Evolutionary conservation across 2,113 vertebrate genomes (phyloP), one percentile per base, ranked within the genome.

Genomic region (Merops nubicus): DNA sequence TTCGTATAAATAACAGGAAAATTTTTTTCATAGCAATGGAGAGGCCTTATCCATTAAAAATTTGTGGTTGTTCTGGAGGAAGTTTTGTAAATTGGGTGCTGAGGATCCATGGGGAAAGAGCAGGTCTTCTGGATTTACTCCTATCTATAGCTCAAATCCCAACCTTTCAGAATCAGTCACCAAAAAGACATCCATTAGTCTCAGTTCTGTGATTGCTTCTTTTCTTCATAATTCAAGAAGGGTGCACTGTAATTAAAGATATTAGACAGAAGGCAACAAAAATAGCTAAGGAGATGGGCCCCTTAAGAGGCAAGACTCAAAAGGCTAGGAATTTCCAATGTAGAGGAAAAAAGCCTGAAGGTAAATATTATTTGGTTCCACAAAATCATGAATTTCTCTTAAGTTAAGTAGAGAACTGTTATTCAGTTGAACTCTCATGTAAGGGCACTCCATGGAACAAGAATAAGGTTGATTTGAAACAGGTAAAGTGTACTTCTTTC

Each of bases 121-220:
- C 21, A 77, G 13, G 8, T 59, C 34, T 70, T 69, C 64, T 57
- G 9, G 29, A 59, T 50, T 43, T 4, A 0, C 29, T 67, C 31
- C 3, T 11, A 73, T 9, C 40, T 47, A 26, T 33, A 77, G 42
- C 54, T 70, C n/a, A 76, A 72, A 83, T 28, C 26, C 19, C 2
- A 5, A 1, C 8, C 5, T 45, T 72, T 78, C 62, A 54, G 25
- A 57, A 68, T 43, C 19, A 42, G 28, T 65, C 50, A 18, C 1
- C 3, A 62, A 42, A 90, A 69, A n/a, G 13, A 21, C 12, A 64
- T 22, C 4, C 0, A 0, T 23, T 70, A 9, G 1, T 11, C 9
- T 12, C 6, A 29, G 20, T 50, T 81, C 36, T 34, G 7, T 74
- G 23, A n/a, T 85, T 51, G 3, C 34, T 89, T 63, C n/a, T 45